Evolutionary conservation across 2,797 vertebrate species (phyloP), one percentile per base, ranked within the genome.

Genomic region (Epinephelus coioides): DNA sequence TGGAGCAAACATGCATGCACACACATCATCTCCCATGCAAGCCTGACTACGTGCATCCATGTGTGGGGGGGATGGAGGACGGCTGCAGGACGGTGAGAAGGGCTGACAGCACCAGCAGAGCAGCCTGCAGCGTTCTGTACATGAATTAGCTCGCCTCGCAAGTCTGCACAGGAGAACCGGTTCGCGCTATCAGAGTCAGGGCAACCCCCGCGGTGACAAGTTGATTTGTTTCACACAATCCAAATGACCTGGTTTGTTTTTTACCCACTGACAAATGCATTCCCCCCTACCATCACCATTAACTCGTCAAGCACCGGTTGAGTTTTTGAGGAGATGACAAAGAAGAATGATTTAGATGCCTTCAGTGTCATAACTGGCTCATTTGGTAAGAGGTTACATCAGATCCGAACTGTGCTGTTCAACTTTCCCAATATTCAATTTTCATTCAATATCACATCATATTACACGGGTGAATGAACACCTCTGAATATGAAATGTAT

Each of bases 161-260:
- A 87, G 89, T 81, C 82, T 82, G 76, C 76, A 57, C 84, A 87
- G 68, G 90, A 89, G 69, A 88, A 86, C 82, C 72, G 19, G 88
- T 90, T 90, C 5, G 6, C 72, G 18, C 69, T 69, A 59, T 86
- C 71, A 55, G 49, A 88, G 83, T 50, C 72, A 30, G 76, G 79
- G 77, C 76, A 78, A 62, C 73, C 86, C 89, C 86, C 0, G 64
- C 87, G 86, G 90, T 80, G 89, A 92, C 90, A 81, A 78, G 23
- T 81, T 90, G 90, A 91, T 91, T 91, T 91, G 89, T 86, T 91
- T 89, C 86, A 82, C 81, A 87, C 78, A 82, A 85, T 65, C 62
- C 50, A 81, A 89, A 85, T 88, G 84, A 83, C 88, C 80, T 74
- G 79, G 25, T 86, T 91, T 86, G 46, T 69, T 55, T 34, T 70